These are phyloP conservation scores for Bovichtus diacanthus DNA, from an alignment of 2,797 vertebrate species.

Conservation along the genomic window DNA sequence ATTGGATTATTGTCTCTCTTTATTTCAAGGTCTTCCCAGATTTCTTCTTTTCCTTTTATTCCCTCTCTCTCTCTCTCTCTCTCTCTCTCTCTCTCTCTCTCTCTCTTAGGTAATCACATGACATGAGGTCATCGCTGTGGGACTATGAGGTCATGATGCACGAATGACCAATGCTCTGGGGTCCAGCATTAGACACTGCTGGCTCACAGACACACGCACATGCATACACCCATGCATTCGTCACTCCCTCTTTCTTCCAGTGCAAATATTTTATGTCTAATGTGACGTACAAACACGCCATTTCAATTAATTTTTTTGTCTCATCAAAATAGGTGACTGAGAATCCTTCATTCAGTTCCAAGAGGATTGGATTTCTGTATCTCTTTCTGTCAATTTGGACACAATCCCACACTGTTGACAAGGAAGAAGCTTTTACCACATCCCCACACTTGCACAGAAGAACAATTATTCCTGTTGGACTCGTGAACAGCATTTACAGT, in stretches of 20 bases:
- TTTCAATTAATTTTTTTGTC: no score
- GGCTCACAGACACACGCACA: constrained; percentile 24
- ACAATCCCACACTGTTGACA: not conserved
- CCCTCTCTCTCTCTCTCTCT: not conserved
- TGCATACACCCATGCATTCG: constrained; percentile 47
- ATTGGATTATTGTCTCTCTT: not conserved
- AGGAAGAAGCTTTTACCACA: constrained; percentile 1
- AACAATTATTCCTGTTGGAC: constrained; percentile 3
- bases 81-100: not conserved
- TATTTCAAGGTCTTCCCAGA: not conserved
- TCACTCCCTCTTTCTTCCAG: constrained; percentile 7
- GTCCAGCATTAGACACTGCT: constrained; percentile 29
- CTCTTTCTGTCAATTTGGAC: no score
- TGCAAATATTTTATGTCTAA: not conserved
- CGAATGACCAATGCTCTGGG: constrained; percentile 35
- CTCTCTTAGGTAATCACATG: constrained; percentile 33
- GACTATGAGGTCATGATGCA: constrained; percentile 66
- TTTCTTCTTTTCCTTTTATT: not conserved
- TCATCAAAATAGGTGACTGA: no score
- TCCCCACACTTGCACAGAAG: constrained; percentile 1
- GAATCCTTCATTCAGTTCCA: no score
- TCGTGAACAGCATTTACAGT: constrained; percentile 1
- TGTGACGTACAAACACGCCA: not conserved
- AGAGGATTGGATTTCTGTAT: no score
- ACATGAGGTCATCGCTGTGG: constrained; percentile 71